Percentiles rank a stretch among this genome's conserved stretches.
Conservation (phyloP, 2,888 invertebrate species). For the Himalopsyche anomala region DNA sequence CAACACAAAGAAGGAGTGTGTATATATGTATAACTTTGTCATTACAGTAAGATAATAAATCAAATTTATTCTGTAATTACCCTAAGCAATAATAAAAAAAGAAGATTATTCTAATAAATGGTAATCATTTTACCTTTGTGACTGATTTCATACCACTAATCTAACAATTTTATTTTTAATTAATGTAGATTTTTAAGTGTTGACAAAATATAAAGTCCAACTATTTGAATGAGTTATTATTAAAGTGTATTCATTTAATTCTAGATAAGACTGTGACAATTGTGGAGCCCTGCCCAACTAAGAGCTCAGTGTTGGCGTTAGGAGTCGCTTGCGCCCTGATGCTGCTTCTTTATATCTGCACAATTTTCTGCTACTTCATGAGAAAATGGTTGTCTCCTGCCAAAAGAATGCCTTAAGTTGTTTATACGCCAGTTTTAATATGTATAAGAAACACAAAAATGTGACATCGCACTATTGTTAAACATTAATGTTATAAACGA, state of each 20-base stretch:
- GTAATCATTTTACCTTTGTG: no score
- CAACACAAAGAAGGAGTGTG: no score
- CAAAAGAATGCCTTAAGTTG: slow-evolving; percentile 81
- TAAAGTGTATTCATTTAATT: slow-evolving; percentile 67
- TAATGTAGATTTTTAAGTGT: not conserved
- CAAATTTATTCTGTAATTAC: no score
- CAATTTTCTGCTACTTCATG: slow-evolving; percentile 95
- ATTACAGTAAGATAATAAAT: no score
- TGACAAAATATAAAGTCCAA: not conserved
- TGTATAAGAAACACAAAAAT: slow-evolving; percentile 21
- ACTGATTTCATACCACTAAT: no score
- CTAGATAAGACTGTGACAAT: slow-evolving; percentile 93
- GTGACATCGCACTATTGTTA: slow-evolving; percentile 7
- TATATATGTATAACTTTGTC: no score
- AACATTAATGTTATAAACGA: no score
- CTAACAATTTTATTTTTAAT: no score
- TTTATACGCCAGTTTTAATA: slow-evolving; percentile 25
- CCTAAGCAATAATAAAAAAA: no score
- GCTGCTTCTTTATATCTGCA: slow-evolving; percentile 92
- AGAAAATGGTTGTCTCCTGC: slow-evolving; percentile 92
- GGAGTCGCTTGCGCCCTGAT: slow-evolving; percentile 94
- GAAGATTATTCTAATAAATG: no score
- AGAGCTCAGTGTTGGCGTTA: slow-evolving; percentile 92
- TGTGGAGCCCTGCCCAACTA: slow-evolving; percentile 93
- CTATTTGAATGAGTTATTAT: not conserved